Evolutionary conservation across 2,888 invertebrate genomes (phyloP).

Genomic region (Empis livida): DNA sequence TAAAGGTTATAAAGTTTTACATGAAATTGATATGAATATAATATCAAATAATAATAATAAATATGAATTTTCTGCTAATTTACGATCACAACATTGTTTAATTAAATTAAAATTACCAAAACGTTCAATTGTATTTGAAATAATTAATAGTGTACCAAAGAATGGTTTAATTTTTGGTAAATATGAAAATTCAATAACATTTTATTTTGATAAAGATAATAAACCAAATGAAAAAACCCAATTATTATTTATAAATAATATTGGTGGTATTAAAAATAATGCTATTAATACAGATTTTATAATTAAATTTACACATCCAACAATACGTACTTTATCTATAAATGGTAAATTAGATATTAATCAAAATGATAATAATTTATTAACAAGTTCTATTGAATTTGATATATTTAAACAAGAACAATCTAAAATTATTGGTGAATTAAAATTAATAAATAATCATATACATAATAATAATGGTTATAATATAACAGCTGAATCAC

Average conservation of each 20-base stretch:
- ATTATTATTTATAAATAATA: slow-evolving; percentile 41
- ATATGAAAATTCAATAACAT: slow-evolving; percentile 45
- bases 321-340: slow-evolving; percentile 39
- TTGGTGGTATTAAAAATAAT: slow-evolving; percentile 38
- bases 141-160: slow-evolving; percentile 38
- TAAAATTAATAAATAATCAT: slow-evolving; percentile 9
- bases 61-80: slow-evolving; percentile 54
- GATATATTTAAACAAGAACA: slow-evolving; percentile 47
- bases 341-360: slow-evolving; percentile 34
- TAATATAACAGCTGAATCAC: slow-evolving; percentile 32
- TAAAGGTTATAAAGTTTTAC: slow-evolving; percentile 46
- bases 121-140: slow-evolving; percentile 51
- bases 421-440: slow-evolving; percentile 38
- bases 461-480: slow-evolving; percentile 23
- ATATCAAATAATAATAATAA: slow-evolving; percentile 54
- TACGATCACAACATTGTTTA: slow-evolving; percentile 49
- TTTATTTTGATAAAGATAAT: slow-evolving; percentile 58
- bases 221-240: slow-evolving; percentile 56
- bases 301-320: slow-evolving; percentile 53
- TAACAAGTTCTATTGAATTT: slow-evolving; percentile 36
- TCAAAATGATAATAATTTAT: slow-evolving; percentile 12
- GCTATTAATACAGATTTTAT: slow-evolving; percentile 41
- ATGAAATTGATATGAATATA: slow-evolving; percentile 58
- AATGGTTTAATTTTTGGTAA: slow-evolving; percentile 40
- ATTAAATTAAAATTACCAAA: slow-evolving; percentile 52